These are phyloP conservation scores for Falcaria lacertinaria DNA, from an alignment of 2,888 invertebrate genomes.

Conservation along the genomic window DNA sequence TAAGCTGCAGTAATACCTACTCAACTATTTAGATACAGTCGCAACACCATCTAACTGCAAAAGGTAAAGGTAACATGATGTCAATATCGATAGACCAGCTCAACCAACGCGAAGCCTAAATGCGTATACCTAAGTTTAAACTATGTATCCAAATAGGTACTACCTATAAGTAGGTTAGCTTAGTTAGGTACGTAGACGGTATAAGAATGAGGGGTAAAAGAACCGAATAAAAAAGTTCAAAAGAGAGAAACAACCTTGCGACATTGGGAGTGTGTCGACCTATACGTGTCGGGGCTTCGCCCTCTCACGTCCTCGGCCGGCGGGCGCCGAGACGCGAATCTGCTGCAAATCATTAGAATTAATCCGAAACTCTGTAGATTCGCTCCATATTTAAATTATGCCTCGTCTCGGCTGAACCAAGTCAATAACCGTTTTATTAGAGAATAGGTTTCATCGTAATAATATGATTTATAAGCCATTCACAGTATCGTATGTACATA, in stretches of 20 bases:
- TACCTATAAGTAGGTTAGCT: no score
- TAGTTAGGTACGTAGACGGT: not conserved
- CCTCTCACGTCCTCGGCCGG: constrained; percentile 16
- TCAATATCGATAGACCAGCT: no score
- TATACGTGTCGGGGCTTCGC: constrained; percentile 22
- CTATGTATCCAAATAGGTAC: constrained; percentile 8
- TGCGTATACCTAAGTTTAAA: no score
- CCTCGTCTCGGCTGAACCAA: not conserved
- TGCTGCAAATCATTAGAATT: not conserved
- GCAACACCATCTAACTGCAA: no score
- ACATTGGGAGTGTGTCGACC: constrained; percentile 46
- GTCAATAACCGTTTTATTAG: not conserved
- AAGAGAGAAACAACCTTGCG: constrained; percentile 34
- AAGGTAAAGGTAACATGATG: no score
- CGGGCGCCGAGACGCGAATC: constrained; percentile 11
- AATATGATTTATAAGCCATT: no score
- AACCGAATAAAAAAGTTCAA: constrained; percentile 21
- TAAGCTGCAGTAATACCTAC: no score
- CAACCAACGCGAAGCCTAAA: no score
- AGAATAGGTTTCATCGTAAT: no score
- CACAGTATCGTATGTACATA: no score
- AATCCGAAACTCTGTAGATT: not conserved
- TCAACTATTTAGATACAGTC: no score
- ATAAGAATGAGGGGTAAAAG: not conserved
- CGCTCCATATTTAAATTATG: not conserved